These are phyloP conservation scores for Scolopax bukidnonensis DNA, from an alignment of 2,797 vertebrate species.

Conservation along the genomic window DNA sequence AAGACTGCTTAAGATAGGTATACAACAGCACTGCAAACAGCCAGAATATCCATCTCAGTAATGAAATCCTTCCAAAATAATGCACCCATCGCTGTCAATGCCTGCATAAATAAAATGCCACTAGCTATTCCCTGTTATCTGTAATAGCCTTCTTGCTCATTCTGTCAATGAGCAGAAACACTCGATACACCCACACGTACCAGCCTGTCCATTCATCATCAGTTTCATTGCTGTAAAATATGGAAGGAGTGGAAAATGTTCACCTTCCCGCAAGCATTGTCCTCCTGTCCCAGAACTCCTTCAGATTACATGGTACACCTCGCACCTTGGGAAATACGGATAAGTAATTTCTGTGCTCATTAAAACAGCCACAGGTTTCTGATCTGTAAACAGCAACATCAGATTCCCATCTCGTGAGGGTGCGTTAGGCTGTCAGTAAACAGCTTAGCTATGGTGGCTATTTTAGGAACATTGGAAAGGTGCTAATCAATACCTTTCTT, in stretches of 20 bases:
- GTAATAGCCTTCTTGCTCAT: background rate
- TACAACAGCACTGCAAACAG: background rate
- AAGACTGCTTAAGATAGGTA: background rate
- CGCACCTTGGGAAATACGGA: background rate
- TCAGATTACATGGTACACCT: background rate
- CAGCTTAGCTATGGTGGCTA: background rate
- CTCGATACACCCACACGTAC: background rate
- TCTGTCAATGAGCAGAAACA: background rate
- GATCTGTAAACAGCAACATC: background rate
- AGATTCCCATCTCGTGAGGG: background rate
- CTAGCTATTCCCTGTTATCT: background rate
- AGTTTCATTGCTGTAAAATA: background rate
- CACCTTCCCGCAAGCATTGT: background rate
- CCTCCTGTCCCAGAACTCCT: background rate
- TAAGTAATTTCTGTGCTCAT: background rate
- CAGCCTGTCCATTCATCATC: background rate
- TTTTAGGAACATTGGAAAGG: background rate
- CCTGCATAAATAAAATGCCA: background rate
- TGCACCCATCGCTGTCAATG: background rate
- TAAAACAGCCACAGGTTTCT: background rate
- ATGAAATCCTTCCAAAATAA: background rate
- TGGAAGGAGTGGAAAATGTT: background rate
- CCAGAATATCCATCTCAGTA: background rate
- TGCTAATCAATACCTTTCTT: background rate
- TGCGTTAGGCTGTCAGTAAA: background rate